A percentile compares a stretch with the other conserved stretches of the same genome.
These are phyloP conservation scores for Thalassaphorura encarpata DNA, from an alignment of 1,140 invertebrate genomes.

Conservation along the genomic window DNA sequence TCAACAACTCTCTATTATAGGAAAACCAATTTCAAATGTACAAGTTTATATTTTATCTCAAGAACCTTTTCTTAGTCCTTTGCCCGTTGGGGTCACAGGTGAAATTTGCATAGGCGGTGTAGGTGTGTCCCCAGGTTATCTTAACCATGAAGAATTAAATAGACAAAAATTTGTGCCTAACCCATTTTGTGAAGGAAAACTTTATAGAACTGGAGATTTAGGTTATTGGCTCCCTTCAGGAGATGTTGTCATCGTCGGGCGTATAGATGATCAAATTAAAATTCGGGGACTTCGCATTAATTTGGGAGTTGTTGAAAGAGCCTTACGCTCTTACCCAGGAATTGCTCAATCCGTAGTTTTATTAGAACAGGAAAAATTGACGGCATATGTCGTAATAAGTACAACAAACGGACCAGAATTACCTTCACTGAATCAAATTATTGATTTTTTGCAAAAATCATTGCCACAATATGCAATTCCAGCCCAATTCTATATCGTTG, in stretches of 20 bases:
- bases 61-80: neutral
- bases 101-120: neutral
- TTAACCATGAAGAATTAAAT: neutral
- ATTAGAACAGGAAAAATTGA: neutral
- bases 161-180: neutral
- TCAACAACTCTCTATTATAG: too few relatives aligned
- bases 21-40: neutral
- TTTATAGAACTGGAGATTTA: conserved; percentile 3
- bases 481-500: neutral
- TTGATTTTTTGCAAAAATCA: neutral
- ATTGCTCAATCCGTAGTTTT: too few relatives aligned
- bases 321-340: neutral
- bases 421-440: neutral
- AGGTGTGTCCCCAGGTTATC: neutral
- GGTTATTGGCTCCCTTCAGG: neutral
- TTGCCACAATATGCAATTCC: conserved; percentile 4
- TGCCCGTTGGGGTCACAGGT: neutral
- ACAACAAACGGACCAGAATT: too few relatives aligned
- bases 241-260: neutral
- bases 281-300: conserved; percentile 5
- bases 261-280: conserved; percentile 12
- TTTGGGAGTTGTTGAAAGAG: conserved; percentile 6
- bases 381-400: neutral
- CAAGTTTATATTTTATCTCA: neutral
- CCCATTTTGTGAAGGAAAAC: neutral